These are phyloP conservation scores for Luidia sarsii DNA, from an alignment of 53 echinoderm and acorn worm genomes.

Conservation along the genomic window DNA sequence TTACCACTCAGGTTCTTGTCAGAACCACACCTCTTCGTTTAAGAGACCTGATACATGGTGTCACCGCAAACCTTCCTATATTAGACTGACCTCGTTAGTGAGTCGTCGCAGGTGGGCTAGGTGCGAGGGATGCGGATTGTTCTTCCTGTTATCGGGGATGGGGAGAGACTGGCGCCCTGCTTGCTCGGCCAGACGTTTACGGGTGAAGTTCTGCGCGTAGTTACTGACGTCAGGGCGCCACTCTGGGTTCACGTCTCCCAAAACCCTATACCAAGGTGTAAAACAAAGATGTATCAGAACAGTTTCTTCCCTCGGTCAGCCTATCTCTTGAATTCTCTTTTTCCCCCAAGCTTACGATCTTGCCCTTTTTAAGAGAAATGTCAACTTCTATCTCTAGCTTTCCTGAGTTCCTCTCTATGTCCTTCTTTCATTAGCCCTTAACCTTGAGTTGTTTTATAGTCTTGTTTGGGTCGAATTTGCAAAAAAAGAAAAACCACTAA, in stretches of 20 bases:
- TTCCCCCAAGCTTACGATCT: too few relatives aligned
- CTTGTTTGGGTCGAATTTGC: too few relatives aligned
- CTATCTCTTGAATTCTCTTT: not conserved
- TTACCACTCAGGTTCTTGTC: too few relatives aligned
- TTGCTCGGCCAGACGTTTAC: slow-evolving; percentile 52
- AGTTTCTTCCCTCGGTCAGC: not conserved
- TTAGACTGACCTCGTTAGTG: slow-evolving; percentile 79
- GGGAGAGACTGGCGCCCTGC: not conserved
- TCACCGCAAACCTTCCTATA: too few relatives aligned
- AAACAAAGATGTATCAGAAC: too few relatives aligned
- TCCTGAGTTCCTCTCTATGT: too few relatives aligned
- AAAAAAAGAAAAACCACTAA: not conserved
- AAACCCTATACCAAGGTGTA: slow-evolving; percentile 31
- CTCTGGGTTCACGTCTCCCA: slow-evolving; percentile 53
- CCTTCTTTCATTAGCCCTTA: too few relatives aligned
- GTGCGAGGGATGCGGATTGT: slow-evolving; percentile 89
- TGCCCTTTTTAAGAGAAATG: too few relatives aligned
- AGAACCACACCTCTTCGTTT: too few relatives aligned
- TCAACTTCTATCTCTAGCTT: too few relatives aligned
- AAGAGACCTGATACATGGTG: too few relatives aligned
- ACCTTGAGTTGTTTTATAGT: too few relatives aligned
- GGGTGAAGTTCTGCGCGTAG: slow-evolving; percentile 75
- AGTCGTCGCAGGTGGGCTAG: slow-evolving; percentile 73
- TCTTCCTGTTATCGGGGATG: slow-evolving; percentile 55
- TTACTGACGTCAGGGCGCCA: slow-evolving; percentile 65